Percentiles rank a stretch among this genome's conserved stretches.
Evolutionary conservation across 2,113 vertebrate species (phyloP).

Genomic region (Calyptommatus sinebrachiatus): DNA sequence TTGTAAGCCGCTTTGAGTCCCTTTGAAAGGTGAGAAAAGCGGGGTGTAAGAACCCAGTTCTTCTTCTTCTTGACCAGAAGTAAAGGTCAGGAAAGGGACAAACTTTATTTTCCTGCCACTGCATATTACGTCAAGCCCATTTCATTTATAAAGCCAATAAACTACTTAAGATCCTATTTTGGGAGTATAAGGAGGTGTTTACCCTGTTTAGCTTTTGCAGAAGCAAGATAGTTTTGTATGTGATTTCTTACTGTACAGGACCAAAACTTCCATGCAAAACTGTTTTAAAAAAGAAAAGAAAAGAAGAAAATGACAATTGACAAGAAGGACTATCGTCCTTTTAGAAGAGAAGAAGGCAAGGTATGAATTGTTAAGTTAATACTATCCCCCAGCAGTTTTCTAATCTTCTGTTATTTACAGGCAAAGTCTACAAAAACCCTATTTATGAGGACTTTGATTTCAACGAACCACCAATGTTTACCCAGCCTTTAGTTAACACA

Average conservation of each 20-base stretch:
- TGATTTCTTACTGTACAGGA: conserved; percentile 14
- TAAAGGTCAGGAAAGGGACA: background rate
- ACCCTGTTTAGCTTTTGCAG: background rate
- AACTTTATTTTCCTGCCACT: conserved; percentile 6
- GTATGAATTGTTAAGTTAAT: background rate
- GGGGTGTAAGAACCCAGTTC: too few species aligned
- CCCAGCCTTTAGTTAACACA: conserved; percentile 90
- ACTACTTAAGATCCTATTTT: background rate
- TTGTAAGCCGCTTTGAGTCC: too few species aligned
- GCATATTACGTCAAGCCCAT: background rate
- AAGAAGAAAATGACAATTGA: too few species aligned
- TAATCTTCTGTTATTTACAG: conserved; percentile 57
- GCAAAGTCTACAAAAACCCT: conserved; percentile 86
- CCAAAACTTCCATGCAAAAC: background rate
- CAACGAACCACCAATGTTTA: conserved; percentile 87
- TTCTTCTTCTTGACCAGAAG: too few species aligned
- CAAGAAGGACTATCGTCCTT: too few species aligned
- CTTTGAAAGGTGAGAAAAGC: too few species aligned
- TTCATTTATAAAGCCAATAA: background rate
- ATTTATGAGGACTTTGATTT: conserved; percentile 88
- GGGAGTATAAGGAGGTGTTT: background rate
- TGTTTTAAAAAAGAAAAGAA: too few species aligned
- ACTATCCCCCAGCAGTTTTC: background rate
- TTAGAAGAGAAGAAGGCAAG: background rate
- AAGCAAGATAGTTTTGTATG: background rate